These are phyloP conservation scores for Umimayanthus kanabou DNA, from an alignment of 92 coral and sea anemone genomes.

Conservation along the genomic window DNA sequence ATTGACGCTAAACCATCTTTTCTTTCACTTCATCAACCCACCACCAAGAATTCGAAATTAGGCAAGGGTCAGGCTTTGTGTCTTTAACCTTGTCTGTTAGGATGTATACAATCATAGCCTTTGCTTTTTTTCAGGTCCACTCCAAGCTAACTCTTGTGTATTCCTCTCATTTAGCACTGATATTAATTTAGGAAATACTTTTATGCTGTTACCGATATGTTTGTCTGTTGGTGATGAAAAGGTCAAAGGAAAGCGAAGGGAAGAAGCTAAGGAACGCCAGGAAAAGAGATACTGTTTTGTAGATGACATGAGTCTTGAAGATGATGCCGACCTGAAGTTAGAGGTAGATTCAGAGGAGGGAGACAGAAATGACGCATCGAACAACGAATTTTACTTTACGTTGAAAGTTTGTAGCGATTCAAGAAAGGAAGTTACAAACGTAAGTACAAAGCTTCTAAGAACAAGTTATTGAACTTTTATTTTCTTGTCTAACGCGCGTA, in stretches of 20 bases:
- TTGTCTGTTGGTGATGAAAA: not conserved
- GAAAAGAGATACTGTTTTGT: not conserved
- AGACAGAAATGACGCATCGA: not conserved
- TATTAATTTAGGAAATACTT: not conserved
- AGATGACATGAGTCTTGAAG: not conserved
- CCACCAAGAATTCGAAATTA: too few relatives aligned
- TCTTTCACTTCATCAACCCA: too few relatives aligned
- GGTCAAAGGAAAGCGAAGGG: not conserved
- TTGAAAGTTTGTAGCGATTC: not conserved
- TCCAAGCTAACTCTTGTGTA: too few relatives aligned
- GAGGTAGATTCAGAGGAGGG: not conserved
- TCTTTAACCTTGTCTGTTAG: too few relatives aligned
- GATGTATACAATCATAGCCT: too few relatives aligned
- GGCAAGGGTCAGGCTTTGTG: too few relatives aligned
- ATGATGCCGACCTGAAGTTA: conserved; percentile 1
- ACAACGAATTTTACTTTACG: not conserved
- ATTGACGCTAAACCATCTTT: too few relatives aligned
- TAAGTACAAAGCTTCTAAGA: too few relatives aligned
- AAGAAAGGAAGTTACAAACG: not conserved
- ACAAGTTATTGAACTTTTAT: too few relatives aligned
- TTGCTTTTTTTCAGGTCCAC: too few relatives aligned
- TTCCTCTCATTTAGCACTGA: not conserved
- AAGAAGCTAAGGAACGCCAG: not conserved
- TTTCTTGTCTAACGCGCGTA: too few relatives aligned
- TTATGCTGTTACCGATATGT: not conserved